Conservation (phyloP, 2,888 invertebrate species). For the Drosophila leonis region DNA sequence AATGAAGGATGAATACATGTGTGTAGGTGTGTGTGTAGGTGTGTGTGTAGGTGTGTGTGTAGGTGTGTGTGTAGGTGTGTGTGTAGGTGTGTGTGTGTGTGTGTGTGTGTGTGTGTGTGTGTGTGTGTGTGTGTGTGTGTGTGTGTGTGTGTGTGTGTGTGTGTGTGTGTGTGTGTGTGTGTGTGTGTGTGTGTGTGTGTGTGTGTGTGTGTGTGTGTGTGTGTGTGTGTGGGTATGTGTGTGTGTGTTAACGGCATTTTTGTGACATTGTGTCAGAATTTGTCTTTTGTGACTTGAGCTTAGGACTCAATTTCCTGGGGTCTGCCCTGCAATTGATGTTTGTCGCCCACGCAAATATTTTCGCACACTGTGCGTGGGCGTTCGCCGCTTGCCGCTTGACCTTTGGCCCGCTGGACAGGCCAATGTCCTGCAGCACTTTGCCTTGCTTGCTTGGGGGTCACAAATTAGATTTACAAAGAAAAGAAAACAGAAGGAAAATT, state of each 20-base stretch:
- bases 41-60: constrained; percentile 15
- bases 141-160: constrained; percentile 13
- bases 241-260: constrained; percentile 6
- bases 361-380: constrained; percentile 47
- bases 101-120: not conserved
- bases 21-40: constrained; percentile 11
- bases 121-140: constrained; percentile 16
- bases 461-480: constrained; percentile 65
- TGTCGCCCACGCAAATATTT: constrained; percentile 26
- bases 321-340: not conserved
- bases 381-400: constrained; percentile 2
- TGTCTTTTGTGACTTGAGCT: constrained; percentile 15
- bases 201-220: not conserved
- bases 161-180: constrained; percentile 18
- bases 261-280: constrained; percentile 23
- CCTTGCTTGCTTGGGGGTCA: constrained; percentile 17
- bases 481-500: not conserved
- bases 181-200: constrained; percentile 3
- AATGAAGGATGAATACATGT: constrained; percentile 1
- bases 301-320: not conserved
- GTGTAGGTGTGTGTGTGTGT: constrained; percentile 20
- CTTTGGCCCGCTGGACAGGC: constrained; percentile 1
- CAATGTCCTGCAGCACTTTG: constrained; percentile 7
- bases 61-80: constrained; percentile 1
- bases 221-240: constrained; percentile 16